phyloP scores from a whole-genome alignment of 1,140 invertebrate species.

The Semibalanus balanoides region DNA sequence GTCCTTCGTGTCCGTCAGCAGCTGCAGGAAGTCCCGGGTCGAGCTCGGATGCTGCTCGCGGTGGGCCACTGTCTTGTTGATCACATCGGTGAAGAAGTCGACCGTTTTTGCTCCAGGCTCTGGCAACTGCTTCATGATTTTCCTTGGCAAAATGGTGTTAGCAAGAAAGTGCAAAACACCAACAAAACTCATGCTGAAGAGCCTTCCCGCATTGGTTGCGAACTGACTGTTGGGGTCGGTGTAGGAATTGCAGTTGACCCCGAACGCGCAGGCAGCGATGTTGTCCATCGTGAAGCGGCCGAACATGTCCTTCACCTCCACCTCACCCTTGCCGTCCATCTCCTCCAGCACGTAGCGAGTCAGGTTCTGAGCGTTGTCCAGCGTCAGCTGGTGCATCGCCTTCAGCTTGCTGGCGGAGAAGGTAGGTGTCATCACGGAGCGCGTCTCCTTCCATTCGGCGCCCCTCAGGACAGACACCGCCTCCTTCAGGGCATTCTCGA shows the following conservation, averaged over 20 bases:
- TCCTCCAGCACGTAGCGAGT: conserved; percentile 7
- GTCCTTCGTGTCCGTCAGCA: conserved; percentile 29
- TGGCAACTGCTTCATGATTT: background rate
- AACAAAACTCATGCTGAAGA: too few species aligned
- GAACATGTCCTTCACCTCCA: conserved; percentile 22
- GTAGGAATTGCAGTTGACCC: conserved; percentile 28
- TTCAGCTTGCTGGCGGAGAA: conserved; percentile 22
- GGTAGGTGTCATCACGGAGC: conserved; percentile 21
- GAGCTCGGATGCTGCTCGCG: background rate
- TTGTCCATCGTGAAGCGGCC: too few species aligned
- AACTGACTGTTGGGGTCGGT: conserved; percentile 17
- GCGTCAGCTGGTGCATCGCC: too few species aligned
- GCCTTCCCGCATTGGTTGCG: conserved; percentile 11
- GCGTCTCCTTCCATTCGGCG: conserved; percentile 17
- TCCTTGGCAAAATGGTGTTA: conserved; percentile 13
- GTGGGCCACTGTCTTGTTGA: conserved; percentile 13
- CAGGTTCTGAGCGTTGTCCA: conserved; percentile 14
- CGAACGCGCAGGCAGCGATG: conserved; percentile 34
- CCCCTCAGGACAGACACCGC: conserved; percentile 21
- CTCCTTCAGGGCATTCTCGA: conserved; percentile 15
- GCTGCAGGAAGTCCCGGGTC: conserved; percentile 31
- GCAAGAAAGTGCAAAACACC: too few species aligned
- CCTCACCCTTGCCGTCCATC: conserved; percentile 5
- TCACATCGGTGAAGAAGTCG: conserved; percentile 18
- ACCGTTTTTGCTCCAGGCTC: background rate